Percentiles rank a stretch among this genome's conserved stretches.
These are phyloP conservation scores for Melanerpes aurifrons DNA, from an alignment of 2,113 vertebrate species.

Conservation along the genomic window DNA sequence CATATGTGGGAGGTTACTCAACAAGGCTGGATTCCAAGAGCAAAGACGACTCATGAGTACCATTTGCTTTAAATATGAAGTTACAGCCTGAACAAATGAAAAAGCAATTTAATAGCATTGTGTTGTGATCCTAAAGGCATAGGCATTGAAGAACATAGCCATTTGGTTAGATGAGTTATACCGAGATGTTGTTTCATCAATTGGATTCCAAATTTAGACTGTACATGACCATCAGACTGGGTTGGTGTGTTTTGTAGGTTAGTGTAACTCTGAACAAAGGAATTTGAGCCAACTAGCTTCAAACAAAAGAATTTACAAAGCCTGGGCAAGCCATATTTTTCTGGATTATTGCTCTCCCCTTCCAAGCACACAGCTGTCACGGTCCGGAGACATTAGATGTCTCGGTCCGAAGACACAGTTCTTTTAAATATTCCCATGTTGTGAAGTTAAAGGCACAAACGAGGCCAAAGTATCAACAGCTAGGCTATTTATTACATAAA, in stretches of 20 bases:
- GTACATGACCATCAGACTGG: neutral
- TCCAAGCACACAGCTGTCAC: neutral
- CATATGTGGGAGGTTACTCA: neutral
- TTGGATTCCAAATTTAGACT: neutral
- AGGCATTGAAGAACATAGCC: neutral
- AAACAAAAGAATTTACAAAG: slow-evolving; percentile 2
- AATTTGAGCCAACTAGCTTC: neutral
- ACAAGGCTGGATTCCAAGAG: neutral
- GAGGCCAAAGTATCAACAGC: too few relatives aligned
- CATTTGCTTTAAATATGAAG: neutral
- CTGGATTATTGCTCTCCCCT: neutral
- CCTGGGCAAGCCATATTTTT: neutral
- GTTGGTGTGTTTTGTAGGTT: neutral
- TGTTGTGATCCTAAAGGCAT: neutral
- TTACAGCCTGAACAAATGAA: neutral
- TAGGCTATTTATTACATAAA: too few relatives aligned
- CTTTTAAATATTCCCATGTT: too few relatives aligned
- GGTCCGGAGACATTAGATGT: too few relatives aligned
- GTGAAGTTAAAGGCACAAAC: too few relatives aligned
- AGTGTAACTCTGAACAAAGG: neutral
- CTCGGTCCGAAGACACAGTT: too few relatives aligned
- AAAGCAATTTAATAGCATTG: neutral
- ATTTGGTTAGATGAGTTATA: neutral
- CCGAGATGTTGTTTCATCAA: neutral
- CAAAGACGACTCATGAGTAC: neutral